Evolutionary conservation across 1,140 invertebrate genomes (phyloP), one percentile per base, ranked within the genome.

Genomic region (Marisa cornuarietis): DNA sequence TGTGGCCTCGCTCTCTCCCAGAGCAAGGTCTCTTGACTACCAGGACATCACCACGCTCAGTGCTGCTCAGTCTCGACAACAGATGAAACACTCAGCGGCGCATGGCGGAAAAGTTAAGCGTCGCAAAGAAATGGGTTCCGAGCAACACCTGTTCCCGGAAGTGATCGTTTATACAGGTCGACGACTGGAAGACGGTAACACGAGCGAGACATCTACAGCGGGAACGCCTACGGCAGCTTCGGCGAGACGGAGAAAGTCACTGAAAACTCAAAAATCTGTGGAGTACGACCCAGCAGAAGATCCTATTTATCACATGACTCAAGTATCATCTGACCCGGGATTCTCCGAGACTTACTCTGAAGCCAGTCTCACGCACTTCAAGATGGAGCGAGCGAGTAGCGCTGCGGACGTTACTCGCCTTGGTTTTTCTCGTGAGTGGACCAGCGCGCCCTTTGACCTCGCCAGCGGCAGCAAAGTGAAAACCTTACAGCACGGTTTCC

Each of bases 141-240:
- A 68, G n/a, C 22, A 68, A 20, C 76, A 77, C 20, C 51, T 77
- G 31, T 77, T 77, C n/a, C 76, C 76, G 20, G 49, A 77, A 65
- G 76, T 77, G 76, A 69, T 77, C 49, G 76, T 77, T 14, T 51
- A 68, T 6, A 18, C 65, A 13, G 63, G 26, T 9, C 42, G 42
- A 6, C 26, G 22, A 14, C 76, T 66, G 6, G 63, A 68, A 42
- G 76, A 52, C 11, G 31, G 49, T 49, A 42, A 49, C 76, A 31
- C 61, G 14, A 76, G 74, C 8, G 63, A 77, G 24, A 10, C 31
- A n/a, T 69, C 63, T 6, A 26, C 31, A 10, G 20, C 10, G 49
- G 49, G 31, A 4, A 9, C 76, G 31, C 49, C 62, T 20, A 77
- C 49, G 16, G 54, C 54, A 11, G 11, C 16, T 58, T 58, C 11